These are phyloP conservation scores for Leptopilina clavipes DNA, from an alignment of 1,140 invertebrate genomes.

Conservation along the genomic window DNA sequence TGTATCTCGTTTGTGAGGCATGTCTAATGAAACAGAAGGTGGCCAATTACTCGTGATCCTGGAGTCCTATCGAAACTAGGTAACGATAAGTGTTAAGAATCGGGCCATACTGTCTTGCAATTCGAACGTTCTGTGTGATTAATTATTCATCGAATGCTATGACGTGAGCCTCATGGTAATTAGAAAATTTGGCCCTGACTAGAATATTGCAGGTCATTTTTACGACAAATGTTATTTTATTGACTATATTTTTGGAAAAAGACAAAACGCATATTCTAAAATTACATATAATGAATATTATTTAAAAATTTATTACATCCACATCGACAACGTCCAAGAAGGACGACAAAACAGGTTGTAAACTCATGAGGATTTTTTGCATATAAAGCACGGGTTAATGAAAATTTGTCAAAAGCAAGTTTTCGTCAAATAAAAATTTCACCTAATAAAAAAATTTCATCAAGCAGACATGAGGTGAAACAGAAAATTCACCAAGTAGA, in stretches of 20 bases:
- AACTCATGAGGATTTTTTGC: too few species aligned
- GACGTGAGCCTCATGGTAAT: constrained; percentile 23
- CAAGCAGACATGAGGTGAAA: too few species aligned
- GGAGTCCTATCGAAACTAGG: constrained; percentile 11
- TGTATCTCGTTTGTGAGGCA: constrained; percentile 53
- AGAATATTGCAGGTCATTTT: not conserved
- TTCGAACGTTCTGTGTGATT: constrained; percentile 3
- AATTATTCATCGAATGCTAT: constrained; percentile 7
- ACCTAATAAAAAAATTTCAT: too few species aligned
- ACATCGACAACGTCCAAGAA: too few species aligned
- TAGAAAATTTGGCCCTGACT: constrained; percentile 20
- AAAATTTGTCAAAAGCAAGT: too few species aligned
- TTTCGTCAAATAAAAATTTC: too few species aligned
- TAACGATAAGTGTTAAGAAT: constrained; percentile 30
- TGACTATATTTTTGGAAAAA: not conserved
- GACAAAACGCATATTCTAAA: too few species aligned
- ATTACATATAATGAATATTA: too few species aligned
- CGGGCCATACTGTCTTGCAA: constrained; percentile 28
- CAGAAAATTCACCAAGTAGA: too few species aligned
- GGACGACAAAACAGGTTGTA: too few species aligned
- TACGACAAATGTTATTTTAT: not conserved
- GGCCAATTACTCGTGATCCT: constrained; percentile 52
- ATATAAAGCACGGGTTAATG: too few species aligned
- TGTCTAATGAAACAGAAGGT: constrained; percentile 57
- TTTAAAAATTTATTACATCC: too few species aligned